Evolutionary conservation across 2,113 vertebrate species (phyloP).

Genomic region (Loxodonta africana): DNA sequence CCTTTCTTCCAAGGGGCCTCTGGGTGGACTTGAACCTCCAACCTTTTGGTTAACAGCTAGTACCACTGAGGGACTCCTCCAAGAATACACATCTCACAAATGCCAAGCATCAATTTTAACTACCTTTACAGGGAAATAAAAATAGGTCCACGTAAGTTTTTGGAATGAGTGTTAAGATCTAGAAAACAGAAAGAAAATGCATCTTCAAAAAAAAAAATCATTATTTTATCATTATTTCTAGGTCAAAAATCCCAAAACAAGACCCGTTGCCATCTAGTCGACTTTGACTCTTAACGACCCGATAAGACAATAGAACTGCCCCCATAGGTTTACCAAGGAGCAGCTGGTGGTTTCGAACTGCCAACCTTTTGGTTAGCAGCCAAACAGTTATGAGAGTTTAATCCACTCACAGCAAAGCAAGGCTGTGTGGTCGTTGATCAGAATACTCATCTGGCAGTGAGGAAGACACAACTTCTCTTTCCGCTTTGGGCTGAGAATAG

Average conservation of each 20-base stretch:
- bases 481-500: background rate
- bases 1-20: background rate
- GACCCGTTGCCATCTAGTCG: no score
- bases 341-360: no score
- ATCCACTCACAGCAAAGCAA: background rate
- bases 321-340: no score
- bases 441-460: fast-evolving
- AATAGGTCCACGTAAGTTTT: background rate
- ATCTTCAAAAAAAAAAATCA: background rate
- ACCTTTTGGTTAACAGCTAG: background rate
- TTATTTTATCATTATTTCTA: background rate
- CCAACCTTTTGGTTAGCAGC: no score
- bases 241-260: no score
- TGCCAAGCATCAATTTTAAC: no score
- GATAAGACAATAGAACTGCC: no score
- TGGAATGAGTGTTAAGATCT: background rate
- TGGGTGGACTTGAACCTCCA: no score
- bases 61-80: no score
- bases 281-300: no score
- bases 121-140: background rate
- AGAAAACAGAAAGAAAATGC: background rate
- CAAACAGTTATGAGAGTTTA: no score
- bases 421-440: background rate
- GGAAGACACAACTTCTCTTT: background rate
- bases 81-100: background rate